Conservation (phyloP, 2,888 invertebrate genomes). For the Pachliopta kotzebuea region DNA sequence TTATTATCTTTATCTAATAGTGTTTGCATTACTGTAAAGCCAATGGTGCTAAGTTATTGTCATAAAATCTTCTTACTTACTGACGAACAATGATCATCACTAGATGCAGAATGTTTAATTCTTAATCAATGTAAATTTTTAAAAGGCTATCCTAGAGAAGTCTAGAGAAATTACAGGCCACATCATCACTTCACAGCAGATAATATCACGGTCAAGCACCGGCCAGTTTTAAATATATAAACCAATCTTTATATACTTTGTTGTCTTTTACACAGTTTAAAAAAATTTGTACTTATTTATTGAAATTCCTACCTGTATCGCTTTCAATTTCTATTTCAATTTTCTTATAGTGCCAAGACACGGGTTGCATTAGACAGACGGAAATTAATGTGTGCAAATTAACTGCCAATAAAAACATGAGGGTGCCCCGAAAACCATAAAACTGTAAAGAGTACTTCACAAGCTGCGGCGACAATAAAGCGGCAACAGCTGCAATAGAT, state of each 20-base stretch:
- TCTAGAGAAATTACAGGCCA: too few relatives aligned
- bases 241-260: too few relatives aligned
- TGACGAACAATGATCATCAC: too few relatives aligned
- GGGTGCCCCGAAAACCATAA: conserved; percentile 85
- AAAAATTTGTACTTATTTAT: background rate
- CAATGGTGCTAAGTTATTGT: too few relatives aligned
- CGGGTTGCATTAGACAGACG: conserved; percentile 84
- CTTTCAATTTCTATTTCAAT: conserved; percentile 39
- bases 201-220: too few relatives aligned
- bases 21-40: conserved; percentile 41
- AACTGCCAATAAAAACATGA: conserved; percentile 82
- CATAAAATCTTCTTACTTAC: too few relatives aligned
- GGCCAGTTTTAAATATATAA: too few relatives aligned
- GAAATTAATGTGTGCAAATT: conserved; percentile 83
- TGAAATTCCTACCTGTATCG: conserved; percentile 37
- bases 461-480: conserved; percentile 82
- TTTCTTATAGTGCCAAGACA: conserved; percentile 81
- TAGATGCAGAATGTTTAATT: too few relatives aligned
- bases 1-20: conserved; percentile 27
- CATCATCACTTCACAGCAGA: too few relatives aligned
- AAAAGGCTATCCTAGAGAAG: too few relatives aligned
- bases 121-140: too few relatives aligned
- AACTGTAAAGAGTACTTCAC: conserved; percentile 77
- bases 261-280: too few relatives aligned
- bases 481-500: conserved; percentile 70